phyloP scores from a whole-genome alignment of 2,113 vertebrate genomes.

The Microcebus lehilahytsara region DNA sequence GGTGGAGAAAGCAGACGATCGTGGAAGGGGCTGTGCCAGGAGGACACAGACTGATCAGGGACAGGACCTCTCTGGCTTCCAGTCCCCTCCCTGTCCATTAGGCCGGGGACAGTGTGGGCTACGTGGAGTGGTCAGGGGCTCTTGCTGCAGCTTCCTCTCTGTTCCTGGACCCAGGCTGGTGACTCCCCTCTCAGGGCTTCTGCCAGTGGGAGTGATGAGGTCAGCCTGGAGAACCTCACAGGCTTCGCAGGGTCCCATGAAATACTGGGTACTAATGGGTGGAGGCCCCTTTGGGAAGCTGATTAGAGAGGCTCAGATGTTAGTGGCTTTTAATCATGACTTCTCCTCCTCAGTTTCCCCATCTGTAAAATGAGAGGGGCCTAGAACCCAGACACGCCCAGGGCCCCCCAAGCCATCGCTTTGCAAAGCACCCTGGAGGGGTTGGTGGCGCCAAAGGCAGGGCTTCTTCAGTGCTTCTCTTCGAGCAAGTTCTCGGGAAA shows the following conservation, averaged over 20 bases:
- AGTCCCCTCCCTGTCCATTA: not conserved
- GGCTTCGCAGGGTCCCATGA: not conserved
- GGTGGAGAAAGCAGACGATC: too few relatives aligned
- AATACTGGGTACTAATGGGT: too few relatives aligned
- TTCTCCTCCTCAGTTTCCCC: not conserved
- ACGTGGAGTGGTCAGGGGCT: too few relatives aligned
- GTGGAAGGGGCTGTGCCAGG: not conserved
- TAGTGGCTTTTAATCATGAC: not conserved
- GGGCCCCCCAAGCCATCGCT: not conserved
- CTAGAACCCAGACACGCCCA: not conserved
- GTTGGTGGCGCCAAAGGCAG: not conserved
- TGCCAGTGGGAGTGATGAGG: not conserved
- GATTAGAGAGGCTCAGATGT: not conserved
- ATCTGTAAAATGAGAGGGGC: not conserved
- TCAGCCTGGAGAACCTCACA: not conserved
- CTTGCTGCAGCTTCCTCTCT: not conserved
- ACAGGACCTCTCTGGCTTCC: fast-evolving
- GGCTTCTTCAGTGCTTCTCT: not conserved
- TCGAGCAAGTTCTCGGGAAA: not conserved
- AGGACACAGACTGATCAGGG: too few relatives aligned
- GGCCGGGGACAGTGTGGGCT: not conserved
- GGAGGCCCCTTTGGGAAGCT: not conserved
- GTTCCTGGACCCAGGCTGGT: not conserved
- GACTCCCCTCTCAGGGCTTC: not conserved
- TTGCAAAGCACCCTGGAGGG: not conserved